Evolutionary conservation across 2,888 invertebrate species (phyloP), one percentile per base, ranked within the genome.

Genomic region (Drosophila stalkeri): DNA sequence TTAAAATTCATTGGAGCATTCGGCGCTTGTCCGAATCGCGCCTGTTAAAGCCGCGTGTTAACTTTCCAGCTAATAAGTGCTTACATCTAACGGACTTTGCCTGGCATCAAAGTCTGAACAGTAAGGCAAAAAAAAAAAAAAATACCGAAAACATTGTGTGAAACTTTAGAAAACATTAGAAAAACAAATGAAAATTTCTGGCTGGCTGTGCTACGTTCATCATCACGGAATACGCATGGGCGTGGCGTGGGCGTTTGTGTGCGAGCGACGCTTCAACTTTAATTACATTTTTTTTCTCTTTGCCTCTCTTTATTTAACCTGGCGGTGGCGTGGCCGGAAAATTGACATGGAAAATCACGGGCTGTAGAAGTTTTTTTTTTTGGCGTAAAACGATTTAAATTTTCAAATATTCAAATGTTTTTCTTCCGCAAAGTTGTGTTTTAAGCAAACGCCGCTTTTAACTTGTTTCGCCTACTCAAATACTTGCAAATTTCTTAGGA

Each of bases 151-250:
- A 71, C 66, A 59, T 70, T 80, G 60, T 55, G 57, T 43, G 69
- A 74, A 80, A 82, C 63, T 81, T 86, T 65, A 20, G 31, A n/a
- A 20, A 81, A 67, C 64, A 77, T 65, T 57, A 55, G 39, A 75
- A 81, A 87, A 82, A 78, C 70, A 82, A 87, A 86, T 54, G 67
- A 79, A 74, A 62, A 63, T 59, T 60, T 66, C 62, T 60, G 16
- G 20, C 62, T 70, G 63, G 27, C 62, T 52, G 61, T 44, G 14
- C 27, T 1, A 27, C 41, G 37, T 41, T 35, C 70, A 52, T 31
- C 57, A 56, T 41, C 67, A 46, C 43, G 64, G 52, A 71, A 33
- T 51, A 33, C 52, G 68, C 64, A 67, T 75, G 62, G 56, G 16
- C 33, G 33, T 33, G 27, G 37, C 46, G 55, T 3, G 49, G 43